Base-by-base conservation (phyloP, 2,888 invertebrate species). In the Drosophila emarginata region DNA sequence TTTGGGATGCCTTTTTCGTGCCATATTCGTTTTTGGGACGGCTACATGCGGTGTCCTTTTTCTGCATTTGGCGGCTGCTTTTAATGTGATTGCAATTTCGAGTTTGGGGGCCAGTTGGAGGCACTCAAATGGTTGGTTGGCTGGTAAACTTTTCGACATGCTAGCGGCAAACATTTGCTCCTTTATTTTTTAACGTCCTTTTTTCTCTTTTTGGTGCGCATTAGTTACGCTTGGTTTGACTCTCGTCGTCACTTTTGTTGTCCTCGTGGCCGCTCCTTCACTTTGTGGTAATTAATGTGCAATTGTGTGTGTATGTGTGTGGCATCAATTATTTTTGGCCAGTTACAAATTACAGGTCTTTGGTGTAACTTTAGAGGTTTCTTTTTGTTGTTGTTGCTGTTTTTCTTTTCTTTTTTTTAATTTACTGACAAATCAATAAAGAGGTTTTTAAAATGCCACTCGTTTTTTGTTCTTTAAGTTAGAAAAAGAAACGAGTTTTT, bases 21-120 rank as follows among this genome's bases (percentile, higher is more conserved):
- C 69, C 72, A 62, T 68, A 72, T 74, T 78, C 72, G 69, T 72
- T 70, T 65, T n/a, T 23, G 4, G 28, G 58, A 56, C 45, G 58
- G 65, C 26, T 45, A 61, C 60, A 54, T 59, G 51, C 57, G 21
- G 57, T 65, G 36, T 64, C 64, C 32, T 67, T 77, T 67, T 67
- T 67, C 69, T 77, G 72, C 64, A 67, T 71, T 70, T 45, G 51
- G 59, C 61, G 59, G 59, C 76, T 65, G 77, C 74, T 80, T 84
- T 89, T 86, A 83, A 88, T 89, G 80, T 80, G 80, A 87, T 84
- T 86, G 86, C 89, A 89, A 76, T 85, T 87, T 77, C 77, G 72
- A 83, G 75, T 70, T 78, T 18, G 58, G 50, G 18, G 21, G 23
- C 14, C 64, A 64, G 71, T 57, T 60, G 61, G 51, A 54, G 67